Evolutionary conservation across 2,113 vertebrate species (phyloP), one percentile per base, ranked within the genome.

Genomic region (Dicaeum eximium): DNA sequence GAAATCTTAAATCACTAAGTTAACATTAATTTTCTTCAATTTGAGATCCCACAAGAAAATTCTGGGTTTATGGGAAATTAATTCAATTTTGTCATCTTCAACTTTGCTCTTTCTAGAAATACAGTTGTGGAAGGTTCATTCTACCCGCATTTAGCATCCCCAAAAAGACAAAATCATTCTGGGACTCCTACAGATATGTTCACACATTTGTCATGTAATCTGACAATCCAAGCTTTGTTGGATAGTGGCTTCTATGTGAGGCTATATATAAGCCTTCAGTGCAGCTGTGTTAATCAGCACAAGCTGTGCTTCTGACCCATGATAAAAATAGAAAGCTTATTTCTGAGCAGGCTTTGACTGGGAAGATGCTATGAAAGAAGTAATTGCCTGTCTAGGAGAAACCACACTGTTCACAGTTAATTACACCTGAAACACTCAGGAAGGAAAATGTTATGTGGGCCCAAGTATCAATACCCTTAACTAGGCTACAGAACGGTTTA

Each of bases 321-420:
- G 51, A 54, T 24, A 95, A 95, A 92, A 93, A 93, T 30, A 90
- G 82, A 24, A 12, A 37, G 56, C 64, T 91, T 96, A 92, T 53
- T 90, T 72, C 71, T 88, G 79, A 95, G 71, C 50, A 77, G 91
- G 50, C 74, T 93, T 72, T 69, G 54, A 51, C 2, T 16, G 22
- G 33, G 31, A 86, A 74, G 60, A 60, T 38, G 24, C 51, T 48
- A 12, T 22, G 23, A 85, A 64, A 67, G 48, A 65, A 48, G 31
- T 64, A 31, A 37, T 20, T 48, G 21, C 30, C 40, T 25, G 11
- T 37, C 48, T 40, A 56, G 31, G 10, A 48, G 25, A 62, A 69
- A 75, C 8, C 40, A 61, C n/a, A 40, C 8, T 13, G 14, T 35
- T 61, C 21, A 31, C 20, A 23, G 8, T 67, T 75, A 61, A 61